Evolutionary conservation across 2,113 vertebrate genomes (phyloP).

Genomic region (Macaca nemestrina): DNA sequence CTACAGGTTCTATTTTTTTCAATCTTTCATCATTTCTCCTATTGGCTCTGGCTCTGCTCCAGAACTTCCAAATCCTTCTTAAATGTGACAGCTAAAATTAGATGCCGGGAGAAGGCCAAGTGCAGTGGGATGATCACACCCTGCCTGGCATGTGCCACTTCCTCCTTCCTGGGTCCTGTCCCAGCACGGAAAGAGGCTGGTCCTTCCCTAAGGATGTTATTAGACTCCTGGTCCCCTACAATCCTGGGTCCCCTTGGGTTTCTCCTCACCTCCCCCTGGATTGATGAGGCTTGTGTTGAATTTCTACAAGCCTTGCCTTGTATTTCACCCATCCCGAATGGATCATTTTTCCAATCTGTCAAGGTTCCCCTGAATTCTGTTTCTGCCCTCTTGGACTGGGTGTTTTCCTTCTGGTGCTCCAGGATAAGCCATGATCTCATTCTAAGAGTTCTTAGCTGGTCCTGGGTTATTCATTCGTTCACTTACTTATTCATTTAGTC

Average conservation of each 20-base stretch:
- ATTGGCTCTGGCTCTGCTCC: slow-evolving; percentile 55
- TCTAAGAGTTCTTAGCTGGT: neutral
- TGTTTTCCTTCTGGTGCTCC: neutral
- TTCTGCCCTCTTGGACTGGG: neutral
- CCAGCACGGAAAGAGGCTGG: neutral
- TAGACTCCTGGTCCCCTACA: neutral
- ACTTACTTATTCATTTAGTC: neutral
- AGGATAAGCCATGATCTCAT: neutral
- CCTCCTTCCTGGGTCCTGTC: slow-evolving; percentile 1
- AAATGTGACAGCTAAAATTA: slow-evolving; percentile 73
- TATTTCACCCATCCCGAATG: neutral
- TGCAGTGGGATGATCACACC: neutral
- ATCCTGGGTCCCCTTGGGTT: too few relatives aligned
- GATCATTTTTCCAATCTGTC: neutral
- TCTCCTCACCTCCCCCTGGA: too few relatives aligned
- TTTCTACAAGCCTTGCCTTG: neutral
- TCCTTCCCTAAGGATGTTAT: neutral
- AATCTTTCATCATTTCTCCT: slow-evolving; percentile 28
- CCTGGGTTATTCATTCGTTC: neutral
- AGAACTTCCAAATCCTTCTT: slow-evolving; percentile 56
- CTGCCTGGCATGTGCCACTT: neutral
- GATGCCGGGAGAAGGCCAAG: slow-evolving; percentile 41
- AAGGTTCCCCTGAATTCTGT: neutral
- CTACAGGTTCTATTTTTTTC: slow-evolving; percentile 3
- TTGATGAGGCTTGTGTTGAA: neutral